Evolutionary conservation across 2,797 vertebrate species (phyloP), one percentile per base, ranked within the genome.

Genomic region (Gephyroberyx darwinii): DNA sequence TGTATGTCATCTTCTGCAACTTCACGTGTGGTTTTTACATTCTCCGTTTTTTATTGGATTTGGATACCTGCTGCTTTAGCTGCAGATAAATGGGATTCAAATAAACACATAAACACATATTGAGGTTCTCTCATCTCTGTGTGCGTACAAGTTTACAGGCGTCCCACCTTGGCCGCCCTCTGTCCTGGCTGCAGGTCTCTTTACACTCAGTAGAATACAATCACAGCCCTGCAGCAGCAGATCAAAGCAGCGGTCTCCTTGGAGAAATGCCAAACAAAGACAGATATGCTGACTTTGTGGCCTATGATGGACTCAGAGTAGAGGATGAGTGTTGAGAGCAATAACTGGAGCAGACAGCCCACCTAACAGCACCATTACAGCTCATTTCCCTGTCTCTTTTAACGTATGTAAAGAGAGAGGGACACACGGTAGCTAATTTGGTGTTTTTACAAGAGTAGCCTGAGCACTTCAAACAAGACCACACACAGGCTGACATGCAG

Each of bases 181-280:
- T 64, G 63, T 83, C 81, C 73, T 83, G 43, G 65, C 41, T 9
- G 62, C 82, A 20, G 20, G 3, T 35, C 8, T 6, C 33, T 48
- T 51, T 52, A 69, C 56, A 62, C 60, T 56, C 68, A 77, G 43
- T 73, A 66, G 48, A 43, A 3, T 64, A 79, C 73, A 72, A 54
- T 71, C 56, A 62, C 62, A 39, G 54, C 10, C 8, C 65, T 74
- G 51, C 19, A 35, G 5, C 41, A 47, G 73, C 74, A 86, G 78
- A 91, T 92, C 90, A 92, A 92, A 93, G 90, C 68, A 0, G n/a
- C 69, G 5, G 85, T 92, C 69, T 89, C 91, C 87, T 22, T 81
- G 85, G 92, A 84, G 89, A 91, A 70, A 61, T 8, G 0, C 56
- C 83, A 87, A 84, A 91, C 90, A 92, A 91, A 90, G 89, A 77